Percentiles rank a stretch among this genome's conserved stretches.
These are phyloP conservation scores for Aptenodytes forsteri DNA, from an alignment of 2,113 vertebrate species.

Conservation along the genomic window DNA sequence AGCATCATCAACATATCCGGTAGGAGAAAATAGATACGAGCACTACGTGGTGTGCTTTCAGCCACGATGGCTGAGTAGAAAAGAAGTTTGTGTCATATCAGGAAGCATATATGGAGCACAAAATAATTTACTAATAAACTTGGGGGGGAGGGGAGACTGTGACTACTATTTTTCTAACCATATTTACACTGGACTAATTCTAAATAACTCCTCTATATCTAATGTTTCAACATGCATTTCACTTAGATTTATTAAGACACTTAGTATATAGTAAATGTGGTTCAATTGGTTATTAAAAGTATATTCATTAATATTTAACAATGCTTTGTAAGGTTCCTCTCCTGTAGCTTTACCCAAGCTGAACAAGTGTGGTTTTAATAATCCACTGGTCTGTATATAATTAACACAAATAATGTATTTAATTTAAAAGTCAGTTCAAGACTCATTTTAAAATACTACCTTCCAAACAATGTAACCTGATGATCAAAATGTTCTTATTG, in stretches of 20 bases:
- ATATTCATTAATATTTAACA: neutral
- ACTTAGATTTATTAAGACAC: neutral
- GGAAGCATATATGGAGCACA: neutral
- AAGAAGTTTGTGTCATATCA: neutral
- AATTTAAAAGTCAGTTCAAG: constrained; percentile 16
- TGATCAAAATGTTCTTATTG: neutral
- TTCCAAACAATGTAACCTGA: neutral
- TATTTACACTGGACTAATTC: neutral
- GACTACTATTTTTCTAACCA: neutral
- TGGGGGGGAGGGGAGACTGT: neutral
- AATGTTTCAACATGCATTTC: neutral
- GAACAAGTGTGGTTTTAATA: neutral
- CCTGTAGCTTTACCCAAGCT: neutral
- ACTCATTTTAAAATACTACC: constrained; percentile 11
- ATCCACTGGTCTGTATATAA: neutral
- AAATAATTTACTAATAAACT: neutral
- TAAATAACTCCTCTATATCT: neutral
- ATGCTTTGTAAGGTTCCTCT: neutral
- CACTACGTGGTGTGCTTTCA: neutral
- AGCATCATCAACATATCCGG: neutral
- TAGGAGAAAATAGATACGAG: neutral
- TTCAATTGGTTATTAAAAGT: neutral
- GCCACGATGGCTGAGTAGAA: neutral
- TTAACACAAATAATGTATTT: constrained; percentile 30
- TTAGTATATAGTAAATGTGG: neutral